phyloP scores from a whole-genome alignment of 1,140 invertebrate species.

The Chironomus tepperi region DNA sequence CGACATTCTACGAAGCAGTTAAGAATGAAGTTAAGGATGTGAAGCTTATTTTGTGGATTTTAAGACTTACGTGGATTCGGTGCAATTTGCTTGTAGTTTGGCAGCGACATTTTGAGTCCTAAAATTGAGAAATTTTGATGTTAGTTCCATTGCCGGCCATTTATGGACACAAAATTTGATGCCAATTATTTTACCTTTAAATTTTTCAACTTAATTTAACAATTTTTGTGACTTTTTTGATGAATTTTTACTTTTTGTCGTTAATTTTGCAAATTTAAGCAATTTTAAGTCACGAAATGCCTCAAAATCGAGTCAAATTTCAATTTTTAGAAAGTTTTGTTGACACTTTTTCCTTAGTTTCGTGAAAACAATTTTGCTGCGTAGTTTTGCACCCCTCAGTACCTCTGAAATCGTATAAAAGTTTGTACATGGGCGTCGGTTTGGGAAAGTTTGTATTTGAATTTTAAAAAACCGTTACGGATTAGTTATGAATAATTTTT shows the following conservation, averaged over 20 bases:
- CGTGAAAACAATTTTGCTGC: not conserved
- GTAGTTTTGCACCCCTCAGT: not conserved
- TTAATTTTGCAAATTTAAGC: not conserved
- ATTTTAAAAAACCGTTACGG: not conserved
- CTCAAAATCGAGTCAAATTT: not conserved
- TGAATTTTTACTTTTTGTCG: not conserved
- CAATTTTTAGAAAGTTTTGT: not conserved
- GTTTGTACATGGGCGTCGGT: not conserved
- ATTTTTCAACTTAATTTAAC: not conserved
- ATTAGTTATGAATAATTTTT: not conserved
- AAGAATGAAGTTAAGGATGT: too few relatives aligned
- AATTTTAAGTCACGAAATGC: not conserved
- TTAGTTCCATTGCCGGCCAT: not conserved
- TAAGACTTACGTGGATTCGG: constrained; percentile 35
- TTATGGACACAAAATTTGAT: not conserved
- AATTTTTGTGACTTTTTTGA: not conserved
- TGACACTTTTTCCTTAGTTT: not conserved
- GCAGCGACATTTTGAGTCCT: not conserved
- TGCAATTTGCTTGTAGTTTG: constrained; percentile 29
- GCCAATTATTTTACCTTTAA: not conserved
- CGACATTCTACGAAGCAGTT: constrained; percentile 10
- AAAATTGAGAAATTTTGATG: not conserved
- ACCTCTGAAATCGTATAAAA: too few relatives aligned
- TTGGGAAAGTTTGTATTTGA: not conserved
- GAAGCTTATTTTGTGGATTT: not conserved